Evolutionary conservation across 1,140 invertebrate species (phyloP).

Genomic region (Eurosta solidaginis): DNA sequence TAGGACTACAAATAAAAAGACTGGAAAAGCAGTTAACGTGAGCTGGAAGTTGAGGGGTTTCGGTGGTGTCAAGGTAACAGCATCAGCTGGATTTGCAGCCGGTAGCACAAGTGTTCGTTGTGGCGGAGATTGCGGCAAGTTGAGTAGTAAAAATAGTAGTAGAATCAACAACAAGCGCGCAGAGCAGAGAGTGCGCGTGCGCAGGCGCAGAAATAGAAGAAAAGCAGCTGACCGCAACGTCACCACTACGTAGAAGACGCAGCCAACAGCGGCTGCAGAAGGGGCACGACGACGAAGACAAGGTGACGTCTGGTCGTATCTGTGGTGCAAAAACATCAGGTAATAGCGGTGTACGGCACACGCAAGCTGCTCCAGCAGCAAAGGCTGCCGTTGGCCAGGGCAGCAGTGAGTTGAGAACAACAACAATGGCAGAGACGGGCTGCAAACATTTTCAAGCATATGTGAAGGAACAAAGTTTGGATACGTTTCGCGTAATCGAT

Average conservation of each 20-base stretch:
- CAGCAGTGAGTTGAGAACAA: not conserved
- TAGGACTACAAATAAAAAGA: not conserved
- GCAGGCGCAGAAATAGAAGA: conserved; percentile 14
- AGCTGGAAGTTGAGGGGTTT: not conserved
- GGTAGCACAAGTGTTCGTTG: not conserved
- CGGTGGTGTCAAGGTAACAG: not conserved
- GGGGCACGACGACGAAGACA: not conserved
- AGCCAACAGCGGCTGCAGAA: conserved; percentile 17
- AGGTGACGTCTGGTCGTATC: not conserved
- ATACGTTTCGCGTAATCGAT: conserved; percentile 70
- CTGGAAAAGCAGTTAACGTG: not conserved
- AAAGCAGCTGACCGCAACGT: conserved; percentile 25
- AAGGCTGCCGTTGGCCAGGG: not conserved
- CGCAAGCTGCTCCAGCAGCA: conserved; percentile 8
- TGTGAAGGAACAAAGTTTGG: conserved; percentile 62
- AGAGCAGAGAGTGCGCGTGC: not conserved
- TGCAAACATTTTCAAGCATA: conserved; percentile 58
- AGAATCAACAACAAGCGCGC: not conserved
- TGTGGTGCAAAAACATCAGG: not conserved
- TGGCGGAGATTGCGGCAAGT: not conserved
- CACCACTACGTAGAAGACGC: conserved; percentile 17
- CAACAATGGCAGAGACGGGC: conserved; percentile 59
- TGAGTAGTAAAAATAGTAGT: conserved; percentile 8
- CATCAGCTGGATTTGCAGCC: conserved; percentile 9
- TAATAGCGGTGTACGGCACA: not conserved